Conservation (phyloP, 2,113 vertebrate genomes). For the Corydoras maculifer region DNA sequence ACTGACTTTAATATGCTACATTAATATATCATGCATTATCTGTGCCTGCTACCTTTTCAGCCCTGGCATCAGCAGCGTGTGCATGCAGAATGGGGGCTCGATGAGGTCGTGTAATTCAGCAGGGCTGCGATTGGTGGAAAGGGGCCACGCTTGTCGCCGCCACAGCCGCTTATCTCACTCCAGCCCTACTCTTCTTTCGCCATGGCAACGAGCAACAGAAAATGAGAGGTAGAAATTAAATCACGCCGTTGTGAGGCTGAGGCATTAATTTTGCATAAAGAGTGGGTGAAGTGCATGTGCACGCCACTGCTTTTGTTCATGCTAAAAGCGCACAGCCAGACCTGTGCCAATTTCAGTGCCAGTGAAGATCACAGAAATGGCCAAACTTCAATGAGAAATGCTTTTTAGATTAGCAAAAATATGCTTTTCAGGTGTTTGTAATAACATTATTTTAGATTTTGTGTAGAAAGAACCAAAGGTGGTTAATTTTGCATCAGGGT, state of each 20-base stretch:
- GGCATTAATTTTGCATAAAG: conserved; percentile 60
- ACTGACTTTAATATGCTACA: conserved; percentile 14
- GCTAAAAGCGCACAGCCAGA: conserved; percentile 10
- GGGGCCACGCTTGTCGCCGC: conserved; percentile 55
- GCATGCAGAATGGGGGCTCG: conserved; percentile 35
- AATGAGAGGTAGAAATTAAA: conserved; percentile 47
- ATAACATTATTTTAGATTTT: too few species aligned
- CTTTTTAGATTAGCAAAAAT: too few species aligned
- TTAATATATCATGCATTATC: conserved; percentile 6
- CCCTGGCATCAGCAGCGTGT: conserved; percentile 28
- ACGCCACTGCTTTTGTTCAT: conserved; percentile 35
- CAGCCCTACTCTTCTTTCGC: conserved; percentile 54
- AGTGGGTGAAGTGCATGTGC: conserved; percentile 41
- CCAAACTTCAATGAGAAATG: too few species aligned
- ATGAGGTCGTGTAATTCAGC: conserved; percentile 41
- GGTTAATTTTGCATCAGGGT: too few species aligned
- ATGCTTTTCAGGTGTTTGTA: too few species aligned
- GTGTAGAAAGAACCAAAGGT: too few species aligned
- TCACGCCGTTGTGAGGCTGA: conserved; percentile 45
- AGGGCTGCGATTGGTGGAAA: conserved; percentile 27
- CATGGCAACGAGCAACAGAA: conserved; percentile 54
- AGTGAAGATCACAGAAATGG: background rate
- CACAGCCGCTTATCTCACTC: conserved; percentile 57
- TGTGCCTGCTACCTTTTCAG: conserved; percentile 8
- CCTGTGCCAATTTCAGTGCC: background rate